Percentiles rank a stretch among this genome's conserved stretches.
phyloP scores from a whole-genome alignment of 2,113 vertebrate species.

The Gracilinanus agilis region DNA sequence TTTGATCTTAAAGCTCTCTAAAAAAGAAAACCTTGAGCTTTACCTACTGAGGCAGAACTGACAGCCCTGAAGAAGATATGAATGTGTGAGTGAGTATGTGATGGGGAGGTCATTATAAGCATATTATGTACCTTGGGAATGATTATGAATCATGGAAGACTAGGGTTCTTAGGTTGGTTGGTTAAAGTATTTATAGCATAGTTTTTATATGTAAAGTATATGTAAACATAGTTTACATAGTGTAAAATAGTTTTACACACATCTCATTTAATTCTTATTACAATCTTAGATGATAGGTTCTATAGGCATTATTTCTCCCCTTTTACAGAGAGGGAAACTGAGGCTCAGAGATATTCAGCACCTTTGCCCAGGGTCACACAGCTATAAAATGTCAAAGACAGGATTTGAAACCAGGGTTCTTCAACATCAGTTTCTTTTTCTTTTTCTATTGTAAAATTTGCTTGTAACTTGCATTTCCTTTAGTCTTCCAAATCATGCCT shows the following conservation, averaged over 20 bases:
- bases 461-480: background rate
- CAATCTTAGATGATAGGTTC: background rate
- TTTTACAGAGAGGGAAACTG: background rate
- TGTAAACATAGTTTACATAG: too few species aligned
- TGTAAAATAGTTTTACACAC: too few species aligned
- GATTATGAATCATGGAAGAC: background rate
- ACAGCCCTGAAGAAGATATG: background rate
- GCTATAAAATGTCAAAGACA: background rate
- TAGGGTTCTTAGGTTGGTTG: background rate
- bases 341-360: background rate
- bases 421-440: background rate
- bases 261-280: background rate
- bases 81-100: background rate
- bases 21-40: background rate
- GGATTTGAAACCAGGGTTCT: background rate
- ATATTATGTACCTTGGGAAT: background rate
- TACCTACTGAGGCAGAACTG: background rate
- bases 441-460: background rate
- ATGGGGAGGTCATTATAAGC: too few species aligned
- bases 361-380: background rate
- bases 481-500: constrained; percentile 1
- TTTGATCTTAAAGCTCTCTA: background rate
- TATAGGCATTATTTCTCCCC: background rate
- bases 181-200: too few species aligned
- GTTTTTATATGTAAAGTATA: too few species aligned